A percentile compares a stretch with the other conserved stretches of the same genome.
Conservation (phyloP, 2,888 invertebrate species). For the Leptarthrus brevirostris region DNA sequence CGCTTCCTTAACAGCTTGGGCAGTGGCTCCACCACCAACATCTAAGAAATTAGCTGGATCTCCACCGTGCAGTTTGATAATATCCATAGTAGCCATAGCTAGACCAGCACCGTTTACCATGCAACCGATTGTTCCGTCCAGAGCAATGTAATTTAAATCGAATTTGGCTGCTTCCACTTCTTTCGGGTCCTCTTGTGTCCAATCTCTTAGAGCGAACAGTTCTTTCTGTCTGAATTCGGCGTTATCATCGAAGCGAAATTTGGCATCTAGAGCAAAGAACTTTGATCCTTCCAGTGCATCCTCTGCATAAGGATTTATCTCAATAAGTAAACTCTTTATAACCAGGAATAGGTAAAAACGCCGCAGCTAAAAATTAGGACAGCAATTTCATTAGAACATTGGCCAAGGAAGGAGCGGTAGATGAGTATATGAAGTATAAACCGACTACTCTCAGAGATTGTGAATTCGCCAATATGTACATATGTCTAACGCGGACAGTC, state of each 20-base stretch:
- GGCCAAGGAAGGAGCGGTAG: too few species aligned
- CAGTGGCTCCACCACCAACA: slow-evolving; percentile 95
- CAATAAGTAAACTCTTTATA: too few species aligned
- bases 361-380: too few species aligned
- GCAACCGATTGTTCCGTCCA: slow-evolving; percentile 94
- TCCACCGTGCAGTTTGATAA: slow-evolving; percentile 95
- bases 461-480: too few species aligned
- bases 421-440: too few species aligned
- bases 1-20: slow-evolving; percentile 91
- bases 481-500: too few species aligned
- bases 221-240: slow-evolving; percentile 92
- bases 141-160: slow-evolving; percentile 93
- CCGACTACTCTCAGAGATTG: too few species aligned
- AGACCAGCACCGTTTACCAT: slow-evolving; percentile 96
- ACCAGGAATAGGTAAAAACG: too few species aligned
- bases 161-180: slow-evolving; percentile 91
- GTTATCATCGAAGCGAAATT: slow-evolving; percentile 95
- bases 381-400: too few species aligned
- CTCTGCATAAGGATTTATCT: slow-evolving; percentile 96
- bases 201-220: slow-evolving; percentile 85
- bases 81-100: slow-evolving; percentile 99
- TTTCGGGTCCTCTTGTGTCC: slow-evolving; percentile 91
- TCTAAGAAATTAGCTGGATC: slow-evolving; percentile 97
- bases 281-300: slow-evolving; percentile 74
- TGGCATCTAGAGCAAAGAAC: slow-evolving; percentile 91